Percentiles rank a stretch among this genome's conserved stretches.
phyloP scores from a whole-genome alignment of 2,888 invertebrate genomes.

The Protodeltote pygarga region DNA sequence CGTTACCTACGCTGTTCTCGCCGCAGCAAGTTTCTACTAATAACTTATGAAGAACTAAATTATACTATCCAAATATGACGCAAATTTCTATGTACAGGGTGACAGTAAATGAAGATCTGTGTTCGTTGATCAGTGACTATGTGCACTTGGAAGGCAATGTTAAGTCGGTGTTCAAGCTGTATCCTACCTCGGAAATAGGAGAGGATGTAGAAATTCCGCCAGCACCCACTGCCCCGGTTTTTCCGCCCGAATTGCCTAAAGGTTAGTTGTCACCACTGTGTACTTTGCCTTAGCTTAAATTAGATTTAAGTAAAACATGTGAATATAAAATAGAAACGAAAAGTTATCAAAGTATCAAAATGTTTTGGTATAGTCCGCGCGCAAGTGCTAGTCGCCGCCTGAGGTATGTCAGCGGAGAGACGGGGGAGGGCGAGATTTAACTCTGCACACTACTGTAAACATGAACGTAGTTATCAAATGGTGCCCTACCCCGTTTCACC shows the following conservation, averaged over 20 bases:
- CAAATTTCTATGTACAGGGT: constrained; percentile 65
- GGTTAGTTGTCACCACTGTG: constrained; percentile 53
- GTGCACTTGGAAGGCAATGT: constrained; percentile 74
- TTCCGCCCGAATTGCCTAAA: constrained; percentile 73
- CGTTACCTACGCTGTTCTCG: too few relatives aligned
- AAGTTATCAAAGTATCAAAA: too few relatives aligned
- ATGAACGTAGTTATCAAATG: too few relatives aligned
- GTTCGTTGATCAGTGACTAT: constrained; percentile 70
- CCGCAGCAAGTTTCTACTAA: too few relatives aligned
- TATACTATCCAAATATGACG: neutral
- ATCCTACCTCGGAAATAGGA: constrained; percentile 64
- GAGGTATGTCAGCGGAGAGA: too few relatives aligned
- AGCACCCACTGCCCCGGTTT: constrained; percentile 67
- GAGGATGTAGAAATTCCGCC: constrained; percentile 74
- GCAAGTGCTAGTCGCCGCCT: too few relatives aligned
- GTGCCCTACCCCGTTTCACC: too few relatives aligned
- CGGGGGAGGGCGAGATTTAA: too few relatives aligned
- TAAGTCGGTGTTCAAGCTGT: constrained; percentile 65
- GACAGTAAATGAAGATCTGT: constrained; percentile 71
- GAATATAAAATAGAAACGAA: too few relatives aligned
- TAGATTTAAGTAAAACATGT: too few relatives aligned
- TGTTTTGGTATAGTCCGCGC: too few relatives aligned
- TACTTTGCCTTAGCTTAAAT: neutral
- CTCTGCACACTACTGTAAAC: too few relatives aligned
- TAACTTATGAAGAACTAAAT: neutral